Evolutionary conservation across 2,888 invertebrate genomes (phyloP).

Genomic region (Orchesella flavescens): DNA sequence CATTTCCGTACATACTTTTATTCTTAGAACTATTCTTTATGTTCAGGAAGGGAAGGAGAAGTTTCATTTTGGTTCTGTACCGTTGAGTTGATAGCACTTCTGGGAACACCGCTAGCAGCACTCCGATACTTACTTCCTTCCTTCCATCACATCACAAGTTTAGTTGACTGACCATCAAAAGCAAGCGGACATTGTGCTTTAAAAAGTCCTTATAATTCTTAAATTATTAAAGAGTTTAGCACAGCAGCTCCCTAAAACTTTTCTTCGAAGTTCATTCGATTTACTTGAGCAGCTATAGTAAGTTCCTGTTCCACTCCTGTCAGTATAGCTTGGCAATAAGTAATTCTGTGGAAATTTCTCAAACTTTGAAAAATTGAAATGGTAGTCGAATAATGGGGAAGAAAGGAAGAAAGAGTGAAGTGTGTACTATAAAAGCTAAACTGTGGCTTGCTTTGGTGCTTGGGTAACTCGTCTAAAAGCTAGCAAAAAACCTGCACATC

Average conservation of each 20-base stretch:
- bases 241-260: conserved; percentile 16
- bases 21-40: background rate
- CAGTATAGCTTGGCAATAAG: conserved; percentile 30
- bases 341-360: conserved; percentile 22
- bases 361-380: conserved; percentile 51
- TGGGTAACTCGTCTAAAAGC: background rate
- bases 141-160: background rate
- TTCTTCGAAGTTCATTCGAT: conserved; percentile 26
- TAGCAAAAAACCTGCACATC: background rate
- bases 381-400: conserved; percentile 13
- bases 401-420: background rate
- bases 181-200: conserved; percentile 13
- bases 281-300: background rate
- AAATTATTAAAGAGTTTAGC: conserved; percentile 40
- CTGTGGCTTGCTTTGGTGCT: too few relatives aligned
- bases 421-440: too few relatives aligned
- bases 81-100: too few relatives aligned
- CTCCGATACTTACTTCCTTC: conserved; percentile 15
- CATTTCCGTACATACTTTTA: background rate
- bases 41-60: background rate
- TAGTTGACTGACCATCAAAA: conserved; percentile 12
- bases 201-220: conserved; percentile 37
- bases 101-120: background rate
- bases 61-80: background rate
- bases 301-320: conserved; percentile 4